Evolutionary conservation across 2,113 vertebrate genomes (phyloP).

Genomic region (Bombycilla garrulus): DNA sequence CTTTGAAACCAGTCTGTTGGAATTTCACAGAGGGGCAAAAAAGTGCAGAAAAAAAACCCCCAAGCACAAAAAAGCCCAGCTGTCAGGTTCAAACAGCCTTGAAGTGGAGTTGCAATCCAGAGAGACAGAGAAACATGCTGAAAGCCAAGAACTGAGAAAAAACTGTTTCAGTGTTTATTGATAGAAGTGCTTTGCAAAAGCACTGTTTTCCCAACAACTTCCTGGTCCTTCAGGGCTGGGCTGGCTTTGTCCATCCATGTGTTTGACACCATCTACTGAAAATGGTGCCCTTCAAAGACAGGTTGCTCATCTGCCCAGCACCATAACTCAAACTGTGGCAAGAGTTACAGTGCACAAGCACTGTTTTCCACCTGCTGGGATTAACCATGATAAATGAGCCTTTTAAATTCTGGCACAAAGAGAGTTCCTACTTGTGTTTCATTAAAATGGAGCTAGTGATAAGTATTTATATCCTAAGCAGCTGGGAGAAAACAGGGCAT

Average conservation of each 20-base stretch:
- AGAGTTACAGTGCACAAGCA: not conserved
- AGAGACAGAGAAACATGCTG: not conserved
- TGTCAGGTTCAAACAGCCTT: not conserved
- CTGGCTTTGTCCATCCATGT: not conserved
- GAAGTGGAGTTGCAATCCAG: not conserved
- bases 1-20: not conserved
- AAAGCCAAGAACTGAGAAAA: not conserved
- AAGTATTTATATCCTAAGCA: not conserved
- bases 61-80: not conserved
- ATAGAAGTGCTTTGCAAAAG: not conserved
- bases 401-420: not conserved
- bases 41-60: fast-evolving
- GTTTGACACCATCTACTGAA: not conserved
- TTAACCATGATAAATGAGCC: not conserved
- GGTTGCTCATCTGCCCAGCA: not conserved
- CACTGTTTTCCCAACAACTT: not conserved
- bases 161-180: not conserved
- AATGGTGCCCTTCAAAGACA: not conserved
- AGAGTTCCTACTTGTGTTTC: not conserved
- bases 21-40: not conserved
- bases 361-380: not conserved
- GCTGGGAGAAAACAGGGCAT: not conserved
- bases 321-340: not conserved
- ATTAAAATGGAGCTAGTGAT: not conserved
- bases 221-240: not conserved